These are phyloP conservation scores for Triops longicaudatus DNA, from an alignment of 1,140 invertebrate genomes.

Conservation along the genomic window DNA sequence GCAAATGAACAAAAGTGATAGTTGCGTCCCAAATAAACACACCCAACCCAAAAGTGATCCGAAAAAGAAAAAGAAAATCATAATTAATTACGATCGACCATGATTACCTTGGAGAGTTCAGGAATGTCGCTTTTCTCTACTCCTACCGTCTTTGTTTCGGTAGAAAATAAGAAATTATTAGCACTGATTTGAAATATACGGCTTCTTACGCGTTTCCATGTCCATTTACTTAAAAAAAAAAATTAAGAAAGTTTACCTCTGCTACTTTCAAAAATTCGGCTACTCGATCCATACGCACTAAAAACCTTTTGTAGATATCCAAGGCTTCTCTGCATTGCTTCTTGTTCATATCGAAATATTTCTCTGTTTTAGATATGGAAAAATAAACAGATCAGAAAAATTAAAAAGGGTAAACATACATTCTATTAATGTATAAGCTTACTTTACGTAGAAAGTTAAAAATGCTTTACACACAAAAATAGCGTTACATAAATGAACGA, in stretches of 20 bases:
- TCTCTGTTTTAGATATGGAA: slow-evolving; percentile 53
- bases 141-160: slow-evolving; percentile 32
- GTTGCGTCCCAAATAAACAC: slow-evolving; percentile 23
- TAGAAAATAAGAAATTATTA: not conserved
- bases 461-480: not conserved
- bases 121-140: slow-evolving; percentile 35
- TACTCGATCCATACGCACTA: slow-evolving; percentile 96
- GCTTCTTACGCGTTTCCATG: not conserved
- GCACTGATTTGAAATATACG: slow-evolving; percentile 15
- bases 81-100: not conserved
- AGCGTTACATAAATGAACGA: not conserved
- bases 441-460: no score
- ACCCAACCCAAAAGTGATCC: not conserved
- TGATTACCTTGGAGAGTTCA: slow-evolving; percentile 34
- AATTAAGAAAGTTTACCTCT: slow-evolving; percentile 50
- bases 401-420: no score
- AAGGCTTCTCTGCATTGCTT: slow-evolving; percentile 95
- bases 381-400: slow-evolving; percentile 17
- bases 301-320: slow-evolving; percentile 98
- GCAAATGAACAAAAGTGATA: not conserved
- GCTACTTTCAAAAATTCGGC: slow-evolving; percentile 97
- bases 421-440: no score
- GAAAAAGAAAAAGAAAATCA: not conserved
- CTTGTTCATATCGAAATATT: slow-evolving; percentile 99
- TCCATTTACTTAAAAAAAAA: slow-evolving; percentile 24